These are phyloP conservation scores for Drosophila repleta DNA, from an alignment of 1,140 invertebrate genomes.

Conservation along the genomic window DNA sequence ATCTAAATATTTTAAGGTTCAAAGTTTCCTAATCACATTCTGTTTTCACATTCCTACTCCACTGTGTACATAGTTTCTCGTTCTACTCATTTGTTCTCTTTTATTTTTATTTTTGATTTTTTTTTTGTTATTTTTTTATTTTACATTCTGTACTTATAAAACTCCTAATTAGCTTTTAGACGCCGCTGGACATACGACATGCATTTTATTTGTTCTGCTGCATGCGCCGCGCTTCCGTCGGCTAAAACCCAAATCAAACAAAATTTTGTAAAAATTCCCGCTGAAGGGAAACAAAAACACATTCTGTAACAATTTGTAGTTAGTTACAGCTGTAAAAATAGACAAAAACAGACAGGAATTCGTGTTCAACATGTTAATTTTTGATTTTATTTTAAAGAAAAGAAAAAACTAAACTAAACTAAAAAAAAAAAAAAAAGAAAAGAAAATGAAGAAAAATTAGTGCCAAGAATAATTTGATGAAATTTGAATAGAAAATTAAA, in stretches of 20 bases:
- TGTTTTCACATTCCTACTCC: slow-evolving; percentile 1
- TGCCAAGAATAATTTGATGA: slow-evolving; percentile 5
- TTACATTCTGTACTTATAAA: slow-evolving; percentile 4
- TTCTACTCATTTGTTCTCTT: neutral
- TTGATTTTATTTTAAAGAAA: too few relatives aligned
- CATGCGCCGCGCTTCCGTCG: slow-evolving; percentile 30
- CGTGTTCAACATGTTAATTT: too few relatives aligned
- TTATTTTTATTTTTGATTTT: neutral
- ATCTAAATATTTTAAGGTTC: slow-evolving; percentile 20
- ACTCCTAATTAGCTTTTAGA: slow-evolving; percentile 36
- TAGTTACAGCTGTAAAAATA: slow-evolving; percentile 19
- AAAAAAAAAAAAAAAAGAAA: slow-evolving; percentile 14
- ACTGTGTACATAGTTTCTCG: slow-evolving; percentile 24
- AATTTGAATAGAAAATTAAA: slow-evolving; percentile 61
- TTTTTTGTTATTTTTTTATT: neutral
- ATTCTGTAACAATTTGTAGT: slow-evolving; percentile 35
- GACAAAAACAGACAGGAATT: neutral
- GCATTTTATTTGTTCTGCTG: slow-evolving; percentile 32
- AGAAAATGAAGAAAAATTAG: slow-evolving; percentile 4
- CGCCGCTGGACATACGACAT: slow-evolving; percentile 28
- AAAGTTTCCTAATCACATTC: slow-evolving; percentile 4
- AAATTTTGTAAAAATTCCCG: slow-evolving; percentile 18
- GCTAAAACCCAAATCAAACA: slow-evolving; percentile 9
- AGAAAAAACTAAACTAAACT: too few relatives aligned
- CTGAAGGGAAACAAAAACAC: slow-evolving; percentile 24